Conservation (phyloP, 2,888 invertebrate species). For the Heliconius sara region DNA sequence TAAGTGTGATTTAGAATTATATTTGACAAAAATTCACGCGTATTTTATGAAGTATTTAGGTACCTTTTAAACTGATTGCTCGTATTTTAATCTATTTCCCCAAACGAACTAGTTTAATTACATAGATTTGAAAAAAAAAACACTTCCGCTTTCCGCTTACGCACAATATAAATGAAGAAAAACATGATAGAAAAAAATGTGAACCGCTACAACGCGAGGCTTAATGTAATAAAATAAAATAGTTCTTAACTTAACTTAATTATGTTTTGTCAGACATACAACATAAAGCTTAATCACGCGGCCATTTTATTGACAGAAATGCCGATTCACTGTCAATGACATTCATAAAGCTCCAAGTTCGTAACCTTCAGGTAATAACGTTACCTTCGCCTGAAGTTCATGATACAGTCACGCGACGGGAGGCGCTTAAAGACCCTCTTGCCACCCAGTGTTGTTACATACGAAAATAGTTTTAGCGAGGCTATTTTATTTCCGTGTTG, state of each 20-base stretch:
- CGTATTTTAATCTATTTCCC: background rate
- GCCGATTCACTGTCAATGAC: constrained; percentile 56
- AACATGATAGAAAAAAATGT: constrained; percentile 2
- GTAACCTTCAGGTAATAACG: constrained; percentile 56
- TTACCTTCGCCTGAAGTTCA: constrained; percentile 56
- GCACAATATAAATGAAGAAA: background rate
- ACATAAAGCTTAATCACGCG: background rate
- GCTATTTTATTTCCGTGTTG: constrained; percentile 7
- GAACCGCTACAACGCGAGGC: background rate
- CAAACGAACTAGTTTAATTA: constrained; percentile 2
- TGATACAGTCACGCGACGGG: constrained; percentile 54
- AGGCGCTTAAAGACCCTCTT: constrained; percentile 44
- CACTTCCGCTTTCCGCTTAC: constrained; percentile 16
- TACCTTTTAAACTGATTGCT: background rate
- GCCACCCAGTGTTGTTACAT: constrained; percentile 32
- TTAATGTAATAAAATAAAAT: background rate
- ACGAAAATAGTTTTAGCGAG: constrained; percentile 6
- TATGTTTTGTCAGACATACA: background rate
- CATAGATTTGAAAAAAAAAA: constrained; percentile 2
- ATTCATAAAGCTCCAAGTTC: constrained; percentile 63
- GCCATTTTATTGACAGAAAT: constrained; percentile 24
- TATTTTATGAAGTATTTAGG: background rate
- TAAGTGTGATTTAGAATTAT: no score
- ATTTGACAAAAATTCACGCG: background rate
- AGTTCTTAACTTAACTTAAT: constrained; percentile 13